Conservation (phyloP, 2,113 vertebrate species). For the Gymnarchus niloticus region DNA sequence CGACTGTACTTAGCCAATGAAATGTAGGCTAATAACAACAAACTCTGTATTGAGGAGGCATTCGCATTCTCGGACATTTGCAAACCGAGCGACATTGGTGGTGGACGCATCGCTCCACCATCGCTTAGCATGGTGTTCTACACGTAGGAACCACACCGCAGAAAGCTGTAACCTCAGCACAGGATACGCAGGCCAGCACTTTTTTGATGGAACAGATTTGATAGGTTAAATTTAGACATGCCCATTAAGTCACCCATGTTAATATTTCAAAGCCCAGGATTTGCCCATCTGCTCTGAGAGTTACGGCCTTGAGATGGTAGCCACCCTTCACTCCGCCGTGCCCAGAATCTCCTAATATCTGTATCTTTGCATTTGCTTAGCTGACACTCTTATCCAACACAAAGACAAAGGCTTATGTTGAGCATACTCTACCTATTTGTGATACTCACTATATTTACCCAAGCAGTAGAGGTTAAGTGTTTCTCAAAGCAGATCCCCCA, state of each 20-base stretch:
- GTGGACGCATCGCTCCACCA: too few species aligned
- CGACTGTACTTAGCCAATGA: too few species aligned
- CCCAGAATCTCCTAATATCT: neutral
- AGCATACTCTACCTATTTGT: neutral
- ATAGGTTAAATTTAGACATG: slow-evolving; percentile 27
- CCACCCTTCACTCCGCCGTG: neutral
- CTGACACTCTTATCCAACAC: neutral
- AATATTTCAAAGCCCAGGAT: neutral
- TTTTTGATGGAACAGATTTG: slow-evolving; percentile 23
- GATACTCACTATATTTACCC: neutral
- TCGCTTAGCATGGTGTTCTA: too few species aligned
- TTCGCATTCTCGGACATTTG: neutral
- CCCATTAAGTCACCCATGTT: neutral
- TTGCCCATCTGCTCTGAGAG: neutral
- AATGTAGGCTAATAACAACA: too few species aligned
- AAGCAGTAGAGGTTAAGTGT: neutral
- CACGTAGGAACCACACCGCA: too few species aligned
- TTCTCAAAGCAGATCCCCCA: neutral
- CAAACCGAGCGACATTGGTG: too few species aligned
- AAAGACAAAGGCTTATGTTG: neutral
- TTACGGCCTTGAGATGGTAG: neutral
- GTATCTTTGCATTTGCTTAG: neutral
- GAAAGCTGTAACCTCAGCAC: neutral
- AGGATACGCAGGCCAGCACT: neutral
- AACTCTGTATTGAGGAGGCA: neutral